Conservation (phyloP, 2,797 vertebrate genomes). For the Thaleichthys pacificus region DNA sequence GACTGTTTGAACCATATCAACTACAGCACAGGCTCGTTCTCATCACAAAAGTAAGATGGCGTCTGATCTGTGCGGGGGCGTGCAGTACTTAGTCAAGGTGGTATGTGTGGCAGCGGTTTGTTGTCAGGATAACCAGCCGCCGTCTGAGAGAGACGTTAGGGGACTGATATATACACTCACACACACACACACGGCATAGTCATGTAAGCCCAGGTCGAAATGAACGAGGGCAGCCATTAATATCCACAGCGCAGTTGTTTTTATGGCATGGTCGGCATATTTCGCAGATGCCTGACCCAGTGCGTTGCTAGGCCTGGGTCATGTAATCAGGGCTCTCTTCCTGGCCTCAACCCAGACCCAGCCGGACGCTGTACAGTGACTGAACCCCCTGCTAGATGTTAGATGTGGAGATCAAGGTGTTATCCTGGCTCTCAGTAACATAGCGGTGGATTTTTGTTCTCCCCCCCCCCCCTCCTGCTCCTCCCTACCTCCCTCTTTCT, state of each 20-base stretch:
- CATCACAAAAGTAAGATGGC: background rate
- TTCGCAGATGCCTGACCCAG: slow-evolving; percentile 57
- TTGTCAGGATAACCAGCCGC: slow-evolving; percentile 32
- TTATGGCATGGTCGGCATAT: slow-evolving; percentile 32
- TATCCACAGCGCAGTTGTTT: slow-evolving; percentile 32
- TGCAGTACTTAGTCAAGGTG: slow-evolving; percentile 26
- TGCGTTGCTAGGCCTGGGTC: slow-evolving; percentile 66
- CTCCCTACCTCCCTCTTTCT: background rate
- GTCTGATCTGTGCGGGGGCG: slow-evolving; percentile 14
- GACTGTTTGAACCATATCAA: background rate
- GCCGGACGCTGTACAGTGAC: background rate
- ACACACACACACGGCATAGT: background rate
- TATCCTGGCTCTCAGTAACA: background rate
- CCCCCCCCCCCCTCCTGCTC: background rate
- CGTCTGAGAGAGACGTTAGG: background rate
- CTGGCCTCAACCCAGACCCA: slow-evolving; percentile 44
- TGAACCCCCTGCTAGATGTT: background rate
- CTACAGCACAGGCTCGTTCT: background rate
- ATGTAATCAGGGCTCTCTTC: slow-evolving; percentile 46
- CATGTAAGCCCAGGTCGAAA: slow-evolving; percentile 28
- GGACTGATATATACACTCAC: slow-evolving; percentile 23
- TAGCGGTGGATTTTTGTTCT: background rate
- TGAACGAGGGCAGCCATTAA: slow-evolving; percentile 53
- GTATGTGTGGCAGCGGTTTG: slow-evolving; percentile 36
- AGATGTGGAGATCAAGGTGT: background rate